These are phyloP conservation scores for Paraescarpia echinospica DNA, from an alignment of 1,140 invertebrate genomes.

Conservation along the genomic window DNA sequence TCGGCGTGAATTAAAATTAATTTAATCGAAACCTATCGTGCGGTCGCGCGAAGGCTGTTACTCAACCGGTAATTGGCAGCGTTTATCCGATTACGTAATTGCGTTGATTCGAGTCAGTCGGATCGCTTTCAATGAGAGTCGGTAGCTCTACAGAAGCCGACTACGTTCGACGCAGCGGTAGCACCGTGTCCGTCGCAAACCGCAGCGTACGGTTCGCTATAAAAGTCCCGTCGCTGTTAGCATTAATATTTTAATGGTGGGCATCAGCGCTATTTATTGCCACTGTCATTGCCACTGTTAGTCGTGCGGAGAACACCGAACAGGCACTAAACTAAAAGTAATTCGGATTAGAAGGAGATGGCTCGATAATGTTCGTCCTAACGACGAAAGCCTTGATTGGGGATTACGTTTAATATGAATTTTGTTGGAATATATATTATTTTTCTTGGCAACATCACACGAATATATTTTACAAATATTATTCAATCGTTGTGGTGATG, in stretches of 20 bases:
- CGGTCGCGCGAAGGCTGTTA: background rate
- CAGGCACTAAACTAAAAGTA: background rate
- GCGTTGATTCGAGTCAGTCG: background rate
- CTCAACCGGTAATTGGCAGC: background rate
- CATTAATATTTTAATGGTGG: constrained; percentile 6
- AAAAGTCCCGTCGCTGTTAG: background rate
- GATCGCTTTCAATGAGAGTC: background rate
- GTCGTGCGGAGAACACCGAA: background rate
- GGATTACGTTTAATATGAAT: background rate
- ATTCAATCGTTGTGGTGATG: background rate
- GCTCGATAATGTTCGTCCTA: background rate
- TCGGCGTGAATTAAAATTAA: constrained; percentile 6
- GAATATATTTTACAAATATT: too few relatives aligned
- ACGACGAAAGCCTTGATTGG: background rate
- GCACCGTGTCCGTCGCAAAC: background rate
- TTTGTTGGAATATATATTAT: background rate
- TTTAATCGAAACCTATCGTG: background rate
- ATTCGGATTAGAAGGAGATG: background rate
- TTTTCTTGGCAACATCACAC: background rate
- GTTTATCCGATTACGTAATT: background rate
- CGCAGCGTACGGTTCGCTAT: background rate
- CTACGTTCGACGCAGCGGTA: background rate
- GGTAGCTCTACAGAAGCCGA: background rate
- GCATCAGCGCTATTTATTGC: background rate
- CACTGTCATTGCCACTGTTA: background rate